Base-by-base conservation (phyloP, 2,113 vertebrate species). In the Phaetusa simplex region DNA sequence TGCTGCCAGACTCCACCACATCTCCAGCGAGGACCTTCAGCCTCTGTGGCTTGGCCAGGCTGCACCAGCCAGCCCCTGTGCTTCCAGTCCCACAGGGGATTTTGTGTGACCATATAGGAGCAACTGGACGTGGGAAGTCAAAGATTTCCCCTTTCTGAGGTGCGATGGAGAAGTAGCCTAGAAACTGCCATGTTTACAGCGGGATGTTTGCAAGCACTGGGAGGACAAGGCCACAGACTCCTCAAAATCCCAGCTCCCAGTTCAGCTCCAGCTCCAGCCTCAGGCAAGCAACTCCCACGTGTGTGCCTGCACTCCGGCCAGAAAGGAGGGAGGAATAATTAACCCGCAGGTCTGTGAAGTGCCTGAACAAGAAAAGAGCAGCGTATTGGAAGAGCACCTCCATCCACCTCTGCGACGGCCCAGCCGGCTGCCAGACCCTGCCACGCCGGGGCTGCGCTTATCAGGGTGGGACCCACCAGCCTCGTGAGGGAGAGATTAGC, bases 401-500 rank as follows among this genome's bases (percentile, higher is more conserved):
- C 64, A 22, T 70, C 42, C 42, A 6, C 16, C 6, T 72, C 17
- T 0, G 0, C 0, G 0, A 30, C 0, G 1, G 18, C 27, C 3
- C 5, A 36, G 78, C 0, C 0, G 70, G 30, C 50, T 62, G 70
- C 59, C 6, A 24, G 45, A 43, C 1, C 27, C 8, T 24, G 64
- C 49, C 20, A 5, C 0, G 2, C 45, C 1, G 1, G 12, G 26
- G 19, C 30, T 52, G 69, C 1, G 15, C 76, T 81, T 78, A 86
- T 84, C 40, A 5, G 65, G 55, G 73, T 87, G 83, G 81, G 76
- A 86, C 77, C 91, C 50, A 26, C 42, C 34, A 49, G 56, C 66
- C 56, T 58, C 5, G n/a, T 74, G 50, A 62, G 27, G 47, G 34
- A 89, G 49, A 86, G 94, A 73, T 88, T 40, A 79, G 38, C 88